Evolutionary conservation across 2,797 vertebrate genomes (phyloP), one percentile per base, ranked within the genome.

Genomic region (Sebastes steindachneri): DNA sequence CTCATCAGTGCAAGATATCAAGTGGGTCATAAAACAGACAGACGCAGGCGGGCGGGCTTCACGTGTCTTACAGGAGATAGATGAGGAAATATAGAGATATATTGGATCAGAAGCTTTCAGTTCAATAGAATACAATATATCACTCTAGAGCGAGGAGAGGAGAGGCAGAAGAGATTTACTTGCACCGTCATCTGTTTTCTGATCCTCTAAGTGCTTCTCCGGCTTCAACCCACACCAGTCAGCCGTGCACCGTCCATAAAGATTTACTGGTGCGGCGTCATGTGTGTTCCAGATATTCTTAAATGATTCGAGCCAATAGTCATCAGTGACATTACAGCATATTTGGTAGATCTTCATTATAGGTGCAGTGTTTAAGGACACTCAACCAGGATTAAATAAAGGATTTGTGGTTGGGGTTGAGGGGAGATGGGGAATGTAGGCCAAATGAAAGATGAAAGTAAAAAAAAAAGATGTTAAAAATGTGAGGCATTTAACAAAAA

Each of bases 161-260:
- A 63, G 37, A 68, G 10, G 3, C 25, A 57, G 23, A 59, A 19
- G 9, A 59, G 29, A 65, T 71, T 41, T 64, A 64, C 3, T 25
- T 17, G 1, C 12, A 17, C 28, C 68, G 19, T 48, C 53, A 48
- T 15, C 19, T 67, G 17, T 31, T 62, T 37, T 59, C 9, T 59
- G 8, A 53, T 69, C 23, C 4, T 54, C 51, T 41, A 73, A 78
- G 55, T 73, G 68, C 54, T 45, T 62, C 66, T 75, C 28, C 59
- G 57, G 37, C 59, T 48, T 73, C 15, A 60, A 65, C 25, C 65
- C 14, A 3, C 7, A 59, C 26, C 55, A n/a, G 31, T n/a, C 37
- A 26, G 26, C 17, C 15, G 37, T 53, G 41, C 17, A 41, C 37
- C 21, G 37, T 28, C 63, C n/a, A 7, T 57, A 28, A 35, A 35